Evolutionary conservation across 2,113 vertebrate genomes (phyloP), one percentile per base, ranked within the genome.

Genomic region (Xiphias gladius): DNA sequence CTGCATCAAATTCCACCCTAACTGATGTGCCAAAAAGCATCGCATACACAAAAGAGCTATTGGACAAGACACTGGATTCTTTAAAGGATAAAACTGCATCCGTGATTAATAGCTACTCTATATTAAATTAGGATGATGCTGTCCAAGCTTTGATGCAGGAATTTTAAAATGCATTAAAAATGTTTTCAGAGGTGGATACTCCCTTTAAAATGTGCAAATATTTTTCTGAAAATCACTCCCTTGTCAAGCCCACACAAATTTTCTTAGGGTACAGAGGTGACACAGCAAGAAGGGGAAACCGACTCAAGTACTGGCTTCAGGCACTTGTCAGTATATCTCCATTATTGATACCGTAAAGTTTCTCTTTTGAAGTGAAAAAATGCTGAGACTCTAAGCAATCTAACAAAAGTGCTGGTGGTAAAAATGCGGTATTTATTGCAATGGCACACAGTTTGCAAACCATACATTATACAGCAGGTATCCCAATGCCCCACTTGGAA

Each of bases 141-240:
- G 12, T 46, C 12, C 43, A 46, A 46, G 13, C 16, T 19, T 76
- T 84, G 22, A 70, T 75, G 37, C 22, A 73, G 10, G 76, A 76
- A 17, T 83, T 80, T 54, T 28, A 6, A 35, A 35, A 35, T 35
- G 32, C 32, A 35, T 35, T 35, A 72, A 39, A 66, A 0, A 61
- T 83, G 32, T 87, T 80, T 87, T n/a, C 13, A 43, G 65, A 87
- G 12, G 20, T 79, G 13, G 80, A 74, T 32, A 83, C 69, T 48
- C 46, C 74, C 70, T 12, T 69, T 22, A 50, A 55, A 79, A 57
- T 35, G 32, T 35, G 32, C 32, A 35, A 35, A 35, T 35, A 35
- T 35, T 35, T 35, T 35, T 35, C 32, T 6, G 32, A 35, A 35
- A 35, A 35, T 6, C 32, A 35, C 32, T 35, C 32, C 6, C 32